These are phyloP conservation scores for Cynoglossus semilaevis DNA, from an alignment of 2,113 vertebrate genomes.

Conservation along the genomic window DNA sequence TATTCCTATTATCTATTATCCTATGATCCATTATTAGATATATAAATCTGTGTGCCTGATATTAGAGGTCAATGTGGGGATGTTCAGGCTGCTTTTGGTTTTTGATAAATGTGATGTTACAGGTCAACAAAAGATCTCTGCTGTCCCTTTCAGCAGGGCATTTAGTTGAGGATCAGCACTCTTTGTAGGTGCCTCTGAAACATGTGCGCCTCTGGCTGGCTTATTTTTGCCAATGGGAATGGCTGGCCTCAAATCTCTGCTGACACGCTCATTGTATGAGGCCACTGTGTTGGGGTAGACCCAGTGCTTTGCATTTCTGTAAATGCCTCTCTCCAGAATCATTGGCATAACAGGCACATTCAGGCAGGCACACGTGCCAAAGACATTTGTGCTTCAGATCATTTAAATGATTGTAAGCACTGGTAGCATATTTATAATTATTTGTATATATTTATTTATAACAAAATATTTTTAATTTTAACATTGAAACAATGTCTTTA, in stretches of 20 bases:
- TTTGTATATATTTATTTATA: too few relatives aligned
- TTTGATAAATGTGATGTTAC: slow-evolving; percentile 72
- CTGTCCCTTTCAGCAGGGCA: slow-evolving; percentile 63
- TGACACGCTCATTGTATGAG: slow-evolving; percentile 68
- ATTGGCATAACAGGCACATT: slow-evolving; percentile 24
- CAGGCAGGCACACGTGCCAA: too few relatives aligned
- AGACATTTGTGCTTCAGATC: too few relatives aligned
- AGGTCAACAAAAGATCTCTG: slow-evolving; percentile 66
- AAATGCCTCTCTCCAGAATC: slow-evolving; percentile 13
- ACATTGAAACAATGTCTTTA: too few relatives aligned
- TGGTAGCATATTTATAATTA: too few relatives aligned
- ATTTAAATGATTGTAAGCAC: too few relatives aligned
- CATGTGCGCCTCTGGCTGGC: slow-evolving; percentile 49
- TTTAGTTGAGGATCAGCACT: slow-evolving; percentile 68
- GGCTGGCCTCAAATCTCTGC: slow-evolving; percentile 64
- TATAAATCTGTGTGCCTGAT: slow-evolving; percentile 6
- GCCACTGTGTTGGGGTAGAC: slow-evolving; percentile 38
- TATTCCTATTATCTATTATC: too few relatives aligned
- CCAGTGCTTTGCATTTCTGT: slow-evolving; percentile 55
- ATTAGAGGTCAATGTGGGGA: slow-evolving; percentile 23
- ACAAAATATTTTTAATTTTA: too few relatives aligned
- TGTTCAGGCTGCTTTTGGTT: slow-evolving; percentile 39
- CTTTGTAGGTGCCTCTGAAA: slow-evolving; percentile 58
- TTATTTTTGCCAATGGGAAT: slow-evolving; percentile 69
- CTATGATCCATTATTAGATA: too few relatives aligned